Evolutionary conservation across 2,113 vertebrate species (phyloP).

Genomic region (Mohoua ochrocephala): DNA sequence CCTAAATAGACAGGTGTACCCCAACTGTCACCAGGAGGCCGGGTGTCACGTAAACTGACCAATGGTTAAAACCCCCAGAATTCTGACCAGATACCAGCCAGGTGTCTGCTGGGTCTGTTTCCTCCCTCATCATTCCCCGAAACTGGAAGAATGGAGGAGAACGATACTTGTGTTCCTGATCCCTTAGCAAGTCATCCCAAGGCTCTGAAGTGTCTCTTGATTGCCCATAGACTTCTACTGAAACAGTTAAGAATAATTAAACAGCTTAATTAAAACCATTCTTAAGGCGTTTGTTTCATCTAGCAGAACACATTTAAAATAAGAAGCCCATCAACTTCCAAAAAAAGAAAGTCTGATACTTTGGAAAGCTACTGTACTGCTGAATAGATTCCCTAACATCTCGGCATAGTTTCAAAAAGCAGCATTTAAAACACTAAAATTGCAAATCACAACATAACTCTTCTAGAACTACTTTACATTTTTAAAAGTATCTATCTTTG

Average conservation of each 20-base stretch:
- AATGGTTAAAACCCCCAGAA: fast-evolving
- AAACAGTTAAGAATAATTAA: background rate
- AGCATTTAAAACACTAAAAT: background rate
- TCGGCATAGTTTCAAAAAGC: background rate
- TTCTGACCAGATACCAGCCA: background rate
- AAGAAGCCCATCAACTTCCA: background rate
- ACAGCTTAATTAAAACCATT: background rate
- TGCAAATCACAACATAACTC: background rate
- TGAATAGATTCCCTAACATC: background rate
- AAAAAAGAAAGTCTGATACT: background rate
- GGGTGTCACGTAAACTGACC: background rate
- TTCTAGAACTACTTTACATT: background rate
- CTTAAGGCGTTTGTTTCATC: background rate
- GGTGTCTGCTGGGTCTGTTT: background rate
- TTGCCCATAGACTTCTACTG: background rate
- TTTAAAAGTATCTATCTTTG: background rate
- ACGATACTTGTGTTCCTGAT: background rate
- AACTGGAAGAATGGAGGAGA: background rate
- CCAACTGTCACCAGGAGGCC: background rate
- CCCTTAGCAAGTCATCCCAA: background rate
- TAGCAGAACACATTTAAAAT: background rate
- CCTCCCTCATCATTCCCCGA: background rate
- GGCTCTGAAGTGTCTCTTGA: background rate
- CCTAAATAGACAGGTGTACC: background rate
- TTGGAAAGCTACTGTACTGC: background rate